Conservation (phyloP, 2,797 vertebrate species). For the Pangasius larnaudii region DNA sequence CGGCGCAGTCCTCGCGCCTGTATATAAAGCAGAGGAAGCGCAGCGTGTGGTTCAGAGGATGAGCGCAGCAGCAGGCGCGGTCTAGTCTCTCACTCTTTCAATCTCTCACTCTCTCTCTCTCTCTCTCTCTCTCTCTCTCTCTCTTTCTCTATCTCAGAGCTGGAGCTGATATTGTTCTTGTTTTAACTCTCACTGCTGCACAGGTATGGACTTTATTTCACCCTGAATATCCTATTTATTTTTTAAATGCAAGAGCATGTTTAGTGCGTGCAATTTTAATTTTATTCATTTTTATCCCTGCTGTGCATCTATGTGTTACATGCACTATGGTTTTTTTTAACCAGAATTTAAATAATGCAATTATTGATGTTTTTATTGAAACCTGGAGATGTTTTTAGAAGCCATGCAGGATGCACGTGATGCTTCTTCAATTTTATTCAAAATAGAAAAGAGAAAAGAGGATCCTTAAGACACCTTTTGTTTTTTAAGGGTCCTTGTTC, state of each 20-base stretch:
- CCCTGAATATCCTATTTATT: not conserved
- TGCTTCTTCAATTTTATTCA: too few relatives aligned
- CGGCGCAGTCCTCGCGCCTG: constrained; percentile 49
- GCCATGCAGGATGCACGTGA: not conserved
- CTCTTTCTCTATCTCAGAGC: not conserved
- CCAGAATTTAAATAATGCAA: not conserved
- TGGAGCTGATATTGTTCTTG: constrained; percentile 42
- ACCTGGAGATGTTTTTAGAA: not conserved
- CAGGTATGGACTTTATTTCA: constrained; percentile 64
- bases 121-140: not conserved
- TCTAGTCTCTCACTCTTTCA: not conserved
- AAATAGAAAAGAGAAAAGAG: not conserved
- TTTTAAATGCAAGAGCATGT: not conserved
- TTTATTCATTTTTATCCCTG: not conserved
- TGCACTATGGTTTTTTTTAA: not conserved
- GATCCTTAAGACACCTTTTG: not conserved
- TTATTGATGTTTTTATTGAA: not conserved
- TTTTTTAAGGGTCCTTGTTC: not conserved
- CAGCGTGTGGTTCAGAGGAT: constrained; percentile 67
- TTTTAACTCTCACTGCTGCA: constrained; percentile 67
- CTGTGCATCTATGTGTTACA: not conserved
- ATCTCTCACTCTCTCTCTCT: not conserved
- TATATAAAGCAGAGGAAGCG: constrained; percentile 68
- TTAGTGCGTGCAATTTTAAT: not conserved
- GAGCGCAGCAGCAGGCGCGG: constrained; percentile 44